These are phyloP conservation scores for Lasioglossum villosulum DNA, from an alignment of 2,888 invertebrate genomes.

Conservation along the genomic window DNA sequence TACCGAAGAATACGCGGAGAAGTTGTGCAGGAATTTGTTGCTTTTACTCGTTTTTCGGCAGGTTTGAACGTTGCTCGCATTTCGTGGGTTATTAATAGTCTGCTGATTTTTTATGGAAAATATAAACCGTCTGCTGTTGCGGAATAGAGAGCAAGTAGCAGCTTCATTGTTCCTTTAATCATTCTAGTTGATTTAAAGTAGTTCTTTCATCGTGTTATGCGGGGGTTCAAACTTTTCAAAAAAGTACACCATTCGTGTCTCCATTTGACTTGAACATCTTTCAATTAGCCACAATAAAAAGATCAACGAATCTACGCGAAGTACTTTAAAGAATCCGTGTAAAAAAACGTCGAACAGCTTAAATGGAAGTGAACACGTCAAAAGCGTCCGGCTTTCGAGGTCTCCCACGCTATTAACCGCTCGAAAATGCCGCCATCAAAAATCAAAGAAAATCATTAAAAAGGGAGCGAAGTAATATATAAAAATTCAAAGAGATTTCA, in stretches of 20 bases:
- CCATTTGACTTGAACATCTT: not conserved
- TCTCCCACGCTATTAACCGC: not conserved
- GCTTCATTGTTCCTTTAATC: not conserved
- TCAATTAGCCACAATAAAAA: not conserved
- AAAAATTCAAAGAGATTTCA: slow-evolving; percentile 8
- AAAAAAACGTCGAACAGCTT: not conserved
- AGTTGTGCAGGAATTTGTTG: not conserved
- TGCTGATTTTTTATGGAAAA: not conserved
- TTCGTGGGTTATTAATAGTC: not conserved
- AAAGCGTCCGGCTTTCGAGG: not conserved
- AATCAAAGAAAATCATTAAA: not conserved
- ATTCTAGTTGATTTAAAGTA: not conserved
- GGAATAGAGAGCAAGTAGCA: not conserved
- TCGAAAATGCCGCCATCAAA: not conserved
- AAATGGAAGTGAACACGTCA: too few species aligned
- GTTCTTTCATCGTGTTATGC: not conserved
- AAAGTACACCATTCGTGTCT: not conserved
- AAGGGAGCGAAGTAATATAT: not conserved
- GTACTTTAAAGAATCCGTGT: not conserved
- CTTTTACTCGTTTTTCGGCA: not conserved
- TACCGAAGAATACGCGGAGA: not conserved
- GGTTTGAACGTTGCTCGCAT: not conserved
- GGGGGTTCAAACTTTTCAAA: not conserved
- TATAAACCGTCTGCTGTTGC: not conserved
- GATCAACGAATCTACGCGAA: not conserved